A percentile compares a stretch with the other conserved stretches of the same genome.
These are phyloP conservation scores for Campoplex capitator DNA, from an alignment of 2,888 invertebrate species.

Conservation along the genomic window DNA sequence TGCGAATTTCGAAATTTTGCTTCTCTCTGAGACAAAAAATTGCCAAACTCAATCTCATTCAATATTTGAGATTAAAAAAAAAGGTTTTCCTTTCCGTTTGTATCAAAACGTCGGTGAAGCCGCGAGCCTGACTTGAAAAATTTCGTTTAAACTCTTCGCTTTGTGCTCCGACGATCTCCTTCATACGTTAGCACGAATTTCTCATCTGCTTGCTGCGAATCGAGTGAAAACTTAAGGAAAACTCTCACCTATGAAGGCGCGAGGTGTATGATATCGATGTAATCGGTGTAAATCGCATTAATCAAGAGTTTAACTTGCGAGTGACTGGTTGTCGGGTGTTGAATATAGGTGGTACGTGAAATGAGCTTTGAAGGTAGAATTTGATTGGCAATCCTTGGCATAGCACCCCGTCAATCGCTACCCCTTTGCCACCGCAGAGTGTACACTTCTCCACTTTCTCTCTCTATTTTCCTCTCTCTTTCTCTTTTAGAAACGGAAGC, in stretches of 20 bases:
- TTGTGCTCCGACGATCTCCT: background rate
- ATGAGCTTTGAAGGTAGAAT: conserved; percentile 73
- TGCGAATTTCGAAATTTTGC: background rate
- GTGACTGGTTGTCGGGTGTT: conserved; percentile 39
- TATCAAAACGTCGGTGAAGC: no score
- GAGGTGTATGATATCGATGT: conserved; percentile 29
- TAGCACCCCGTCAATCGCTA: conserved; percentile 75
- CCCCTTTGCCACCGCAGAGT: conserved; percentile 70
- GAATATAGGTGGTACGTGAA: conserved; percentile 51
- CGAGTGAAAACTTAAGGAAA: background rate
- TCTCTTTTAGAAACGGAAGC: conserved; percentile 42
- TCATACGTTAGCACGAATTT: background rate
- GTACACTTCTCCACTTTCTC: conserved; percentile 26
- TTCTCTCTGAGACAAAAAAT: background rate
- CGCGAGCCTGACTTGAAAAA: no score
- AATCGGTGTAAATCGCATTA: conserved; percentile 48
- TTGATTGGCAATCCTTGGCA: conserved; percentile 76
- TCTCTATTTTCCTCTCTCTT: conserved; percentile 12
- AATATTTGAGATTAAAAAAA: no score
- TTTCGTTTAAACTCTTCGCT: no score
- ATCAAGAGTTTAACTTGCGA: conserved; percentile 44
- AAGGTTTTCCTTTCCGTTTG: no score
- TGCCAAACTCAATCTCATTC: background rate
- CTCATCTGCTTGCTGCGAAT: background rate
- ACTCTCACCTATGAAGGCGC: no score